These are phyloP conservation scores for Tychaedon coryphoeus DNA, from an alignment of 2,113 vertebrate species.

Conservation along the genomic window DNA sequence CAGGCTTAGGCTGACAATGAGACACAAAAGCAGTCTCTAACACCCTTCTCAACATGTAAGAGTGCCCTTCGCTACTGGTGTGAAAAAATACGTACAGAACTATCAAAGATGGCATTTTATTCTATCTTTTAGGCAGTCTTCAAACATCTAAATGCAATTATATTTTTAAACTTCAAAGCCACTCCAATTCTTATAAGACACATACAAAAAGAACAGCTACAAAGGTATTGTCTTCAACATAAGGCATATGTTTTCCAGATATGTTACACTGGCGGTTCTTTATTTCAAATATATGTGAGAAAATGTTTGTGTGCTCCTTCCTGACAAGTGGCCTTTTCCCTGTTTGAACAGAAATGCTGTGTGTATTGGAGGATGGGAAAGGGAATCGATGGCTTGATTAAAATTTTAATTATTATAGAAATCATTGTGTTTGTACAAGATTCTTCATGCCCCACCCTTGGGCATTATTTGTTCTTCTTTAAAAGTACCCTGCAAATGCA, in stretches of 20 bases:
- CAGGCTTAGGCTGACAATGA: background rate
- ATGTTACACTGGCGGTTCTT: fast-evolving
- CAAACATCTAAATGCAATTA: background rate
- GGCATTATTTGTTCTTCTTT: conserved; percentile 38
- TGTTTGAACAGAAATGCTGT: background rate
- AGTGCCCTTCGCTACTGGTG: background rate
- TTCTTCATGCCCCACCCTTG: background rate
- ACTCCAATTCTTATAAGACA: background rate
- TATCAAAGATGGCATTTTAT: background rate
- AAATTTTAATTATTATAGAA: conserved; percentile 42
- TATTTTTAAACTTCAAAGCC: background rate
- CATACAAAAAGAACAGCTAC: background rate
- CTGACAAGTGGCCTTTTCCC: background rate
- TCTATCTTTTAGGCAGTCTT: background rate
- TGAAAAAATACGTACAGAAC: background rate
- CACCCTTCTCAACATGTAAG: background rate
- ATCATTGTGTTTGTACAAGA: background rate
- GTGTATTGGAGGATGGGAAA: background rate
- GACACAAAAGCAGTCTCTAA: background rate
- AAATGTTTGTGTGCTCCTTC: fast-evolving
- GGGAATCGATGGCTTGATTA: background rate
- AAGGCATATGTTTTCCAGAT: background rate
- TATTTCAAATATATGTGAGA: background rate
- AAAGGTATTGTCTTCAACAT: background rate
- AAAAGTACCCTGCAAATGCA: background rate